Evolutionary conservation across 1,140 invertebrate species (phyloP), one percentile per base, ranked within the genome.

Genomic region (Drosophila suzukii): DNA sequence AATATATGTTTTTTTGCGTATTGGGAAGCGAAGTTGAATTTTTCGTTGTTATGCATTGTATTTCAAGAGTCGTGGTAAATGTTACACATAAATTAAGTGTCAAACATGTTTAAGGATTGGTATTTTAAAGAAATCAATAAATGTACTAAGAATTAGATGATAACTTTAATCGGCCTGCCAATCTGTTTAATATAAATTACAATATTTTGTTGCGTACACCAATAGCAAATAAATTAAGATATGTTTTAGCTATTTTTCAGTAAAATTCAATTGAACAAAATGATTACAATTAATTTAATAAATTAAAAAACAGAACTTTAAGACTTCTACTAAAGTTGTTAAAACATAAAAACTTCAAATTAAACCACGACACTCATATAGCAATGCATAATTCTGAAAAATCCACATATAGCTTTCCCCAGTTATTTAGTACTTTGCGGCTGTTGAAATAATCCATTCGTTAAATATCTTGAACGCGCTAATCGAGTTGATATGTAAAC

Each of bases 1-100:
- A 86, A 74, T 81, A 71, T 78, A 72, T 77, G 43, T 55, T 30
- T 67, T 30, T 67, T 67, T 39, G 11, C 10, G 10, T n/a, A 30
- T 10, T 6, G 13, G 32, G 20, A 17, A 67, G 27, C 12, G 5
- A 12, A 27, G 10, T 49, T 54, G 44, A n/a, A 13, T 12, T 63
- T 11, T 10, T 13, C 6, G 3, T 11, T 30, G 8, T 13, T 3
- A 20, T 15, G 34, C 41, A 56, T 39, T 55, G 20, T 24, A 38
- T 20, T 55, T 38, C 6, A 15, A 20, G 17, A 30, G 5, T 43
- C 20, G 43, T 11, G 3, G 15, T 4, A 30, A 38, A 20, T 38
- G 24, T 13, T 8, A 17, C 2, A 43, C 11, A 43, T 32, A 15
- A 51, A n/a, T 11, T 17, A 10, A 50, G 7, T 50, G 8, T n/a